These are phyloP conservation scores for Karalla daura DNA, from an alignment of 2,797 vertebrate species.

Conservation along the genomic window DNA sequence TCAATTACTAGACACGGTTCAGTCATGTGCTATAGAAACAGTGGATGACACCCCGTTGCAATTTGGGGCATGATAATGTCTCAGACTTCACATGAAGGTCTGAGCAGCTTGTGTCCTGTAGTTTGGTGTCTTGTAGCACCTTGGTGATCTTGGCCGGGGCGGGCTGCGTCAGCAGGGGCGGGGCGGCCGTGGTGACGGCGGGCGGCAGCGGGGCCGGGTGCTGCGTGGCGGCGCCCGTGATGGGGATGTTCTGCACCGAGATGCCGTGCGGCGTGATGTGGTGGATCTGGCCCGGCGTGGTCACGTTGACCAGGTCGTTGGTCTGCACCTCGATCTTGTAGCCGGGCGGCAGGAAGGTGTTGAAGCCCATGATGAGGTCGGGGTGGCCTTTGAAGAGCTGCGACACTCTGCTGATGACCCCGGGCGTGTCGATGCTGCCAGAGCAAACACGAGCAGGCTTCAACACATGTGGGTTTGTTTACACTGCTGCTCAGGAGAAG, in stretches of 20 bases:
- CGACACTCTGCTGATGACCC: constrained; percentile 98
- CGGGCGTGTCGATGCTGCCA: constrained; percentile 96
- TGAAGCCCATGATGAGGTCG: constrained; percentile 99
- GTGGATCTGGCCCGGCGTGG: constrained; percentile 97
- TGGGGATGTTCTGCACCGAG: constrained; percentile 92
- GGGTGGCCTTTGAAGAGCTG: constrained; percentile 99
- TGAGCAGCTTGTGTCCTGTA: too few species aligned
- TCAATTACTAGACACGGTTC: too few species aligned
- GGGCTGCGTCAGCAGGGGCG: constrained; percentile 89
- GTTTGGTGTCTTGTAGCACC: constrained; percentile 79
- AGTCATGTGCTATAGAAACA: too few species aligned
- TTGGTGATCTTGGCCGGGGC: constrained; percentile 95
- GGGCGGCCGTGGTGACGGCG: constrained; percentile 85
- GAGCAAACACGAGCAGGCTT: constrained; percentile 4
- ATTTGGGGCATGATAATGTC: too few species aligned
- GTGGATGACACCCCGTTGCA: too few species aligned
- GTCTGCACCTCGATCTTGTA: constrained; percentile 99
- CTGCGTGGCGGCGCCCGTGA: constrained; percentile 75
- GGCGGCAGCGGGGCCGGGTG: constrained; percentile 59
- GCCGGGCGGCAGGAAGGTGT: constrained; percentile 97
- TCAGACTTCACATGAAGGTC: too few species aligned
- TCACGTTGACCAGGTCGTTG: constrained; percentile 97
- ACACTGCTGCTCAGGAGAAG: too few species aligned
- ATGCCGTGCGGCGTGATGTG: constrained; percentile 97
- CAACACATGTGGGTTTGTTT: too few species aligned